Base-by-base conservation (phyloP, 2,888 invertebrate genomes). In the Polydrusus tereticollis region DNA sequence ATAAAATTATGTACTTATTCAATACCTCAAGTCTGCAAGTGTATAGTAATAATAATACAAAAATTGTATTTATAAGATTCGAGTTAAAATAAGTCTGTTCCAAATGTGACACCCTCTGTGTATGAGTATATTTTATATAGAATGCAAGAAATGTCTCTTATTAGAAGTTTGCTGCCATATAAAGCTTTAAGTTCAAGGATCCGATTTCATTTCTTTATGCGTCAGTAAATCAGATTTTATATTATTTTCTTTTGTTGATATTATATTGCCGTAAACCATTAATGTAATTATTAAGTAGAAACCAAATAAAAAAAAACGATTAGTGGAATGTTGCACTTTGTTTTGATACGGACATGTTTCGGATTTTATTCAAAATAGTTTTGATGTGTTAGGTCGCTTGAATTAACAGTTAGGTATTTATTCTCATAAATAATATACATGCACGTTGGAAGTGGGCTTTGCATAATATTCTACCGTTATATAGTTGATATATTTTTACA, bases 131-230 rank as follows among this genome's bases (percentile, higher is more conserved):
- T 20, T 14, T 20, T 20, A 20, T 33, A 20, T 20, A 62, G 52
- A 52, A 69, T 69, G 43, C 60, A 23, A 66, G 71, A 65, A 36
- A 70, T 66, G 43, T 66, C 62, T 72, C 60, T n/a, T 36, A 67
- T 72, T 72, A 62, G 62, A 67, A 60, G 43, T 71, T 58, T 52
- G 33, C 66, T 63, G 33, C 66, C 67, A 58, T 55, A 63, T 72
- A 55, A 26, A 63, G 69, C 63, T 38, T 50, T 65, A 72, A 72
- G 72, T 72, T 72, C 72, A 72, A 72, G 72, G 72, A 60, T 72
- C 62, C 50, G 62, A 67, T 72, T 72, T 62, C 55, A 67, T 67
- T 62, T 63, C 72, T 63, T 63, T 72, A 67, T 16, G 62, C 62
- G 8, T 29, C 26, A 47, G 62, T 66, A 67, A 72, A 60, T 71